phyloP scores from a whole-genome alignment of 1,140 invertebrate species.

The Dendrolimus punctatus region DNA sequence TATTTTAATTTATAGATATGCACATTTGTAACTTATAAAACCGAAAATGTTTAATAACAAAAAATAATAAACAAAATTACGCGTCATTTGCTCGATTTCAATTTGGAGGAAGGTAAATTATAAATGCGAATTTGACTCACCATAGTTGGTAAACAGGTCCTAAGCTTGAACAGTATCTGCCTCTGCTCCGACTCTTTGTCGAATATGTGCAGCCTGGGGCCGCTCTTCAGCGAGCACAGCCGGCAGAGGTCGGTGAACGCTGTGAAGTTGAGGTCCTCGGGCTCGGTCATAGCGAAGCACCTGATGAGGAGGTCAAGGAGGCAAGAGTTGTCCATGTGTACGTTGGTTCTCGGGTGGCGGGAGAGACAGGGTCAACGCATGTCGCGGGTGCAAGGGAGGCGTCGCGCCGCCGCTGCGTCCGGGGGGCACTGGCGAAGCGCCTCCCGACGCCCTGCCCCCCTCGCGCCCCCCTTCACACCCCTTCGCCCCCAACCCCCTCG shows the following conservation, averaged over 20 bases:
- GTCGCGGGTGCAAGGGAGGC: constrained; percentile 52
- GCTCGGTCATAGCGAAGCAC: constrained; percentile 77
- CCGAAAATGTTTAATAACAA: too few relatives aligned
- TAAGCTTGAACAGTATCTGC: constrained; percentile 79
- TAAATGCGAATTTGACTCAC: constrained; percentile 56
- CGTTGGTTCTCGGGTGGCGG: constrained; percentile 55
- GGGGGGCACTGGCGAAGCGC: constrained; percentile 45
- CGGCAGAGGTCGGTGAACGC: constrained; percentile 78
- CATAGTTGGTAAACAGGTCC: constrained; percentile 77
- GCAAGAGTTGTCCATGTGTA: constrained; percentile 72
- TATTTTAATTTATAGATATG: background rate
- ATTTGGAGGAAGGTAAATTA: background rate
- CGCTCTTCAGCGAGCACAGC: constrained; percentile 78
- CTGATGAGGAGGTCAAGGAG: constrained; percentile 72
- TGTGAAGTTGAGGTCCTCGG: constrained; percentile 77
- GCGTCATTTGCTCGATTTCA: too few relatives aligned
- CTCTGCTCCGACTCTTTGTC: constrained; percentile 80
- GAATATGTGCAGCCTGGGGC: constrained; percentile 77
- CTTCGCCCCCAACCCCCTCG: constrained; percentile 15
- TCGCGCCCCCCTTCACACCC: constrained; percentile 18
- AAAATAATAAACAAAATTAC: too few relatives aligned
- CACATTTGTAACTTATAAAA: background rate
- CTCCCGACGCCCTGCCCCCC: constrained; percentile 22
- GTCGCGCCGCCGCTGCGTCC: constrained; percentile 52
- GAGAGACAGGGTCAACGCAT: constrained; percentile 53